Conservation (phyloP, 1,140 invertebrate species). For the Leptoteleia sp. region DNA sequence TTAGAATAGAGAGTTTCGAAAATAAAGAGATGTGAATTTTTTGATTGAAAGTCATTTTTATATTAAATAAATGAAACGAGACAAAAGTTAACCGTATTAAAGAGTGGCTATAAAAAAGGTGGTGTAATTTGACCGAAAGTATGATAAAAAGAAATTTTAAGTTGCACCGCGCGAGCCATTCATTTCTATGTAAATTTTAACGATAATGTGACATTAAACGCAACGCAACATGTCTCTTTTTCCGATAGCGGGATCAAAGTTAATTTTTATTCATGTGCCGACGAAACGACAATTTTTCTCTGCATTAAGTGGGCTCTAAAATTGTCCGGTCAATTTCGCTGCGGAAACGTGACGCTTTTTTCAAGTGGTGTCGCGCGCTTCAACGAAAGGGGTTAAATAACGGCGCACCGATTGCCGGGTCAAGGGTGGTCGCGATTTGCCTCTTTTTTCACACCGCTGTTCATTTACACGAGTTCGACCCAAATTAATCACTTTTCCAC, state of each 20-base stretch:
- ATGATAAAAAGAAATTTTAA: constrained; percentile 30
- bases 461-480: constrained; percentile 20
- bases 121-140: constrained; percentile 13
- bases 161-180: constrained; percentile 46
- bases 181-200: constrained; percentile 66
- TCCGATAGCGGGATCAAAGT: constrained; percentile 62
- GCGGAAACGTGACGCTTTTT: constrained; percentile 79
- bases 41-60: too few species aligned
- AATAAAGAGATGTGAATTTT: too few species aligned
- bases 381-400: constrained; percentile 69
- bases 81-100: too few species aligned
- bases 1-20: too few species aligned
- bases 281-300: constrained; percentile 81
- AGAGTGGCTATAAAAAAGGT: too few species aligned
- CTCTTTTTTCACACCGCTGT: constrained; percentile 49
- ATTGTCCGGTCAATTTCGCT: constrained; percentile 81
- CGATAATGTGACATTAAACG: constrained; percentile 48
- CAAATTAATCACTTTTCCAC: constrained; percentile 28
- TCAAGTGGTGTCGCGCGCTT: constrained; percentile 70
- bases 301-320: constrained; percentile 80
- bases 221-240: constrained; percentile 62
- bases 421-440: constrained; percentile 58
- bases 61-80: too few species aligned
- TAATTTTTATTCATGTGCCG: constrained; percentile 81
- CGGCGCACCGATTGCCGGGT: constrained; percentile 54